phyloP scores from a whole-genome alignment of 92 coral and sea anemone genomes.

The Palythoa grandis region DNA sequence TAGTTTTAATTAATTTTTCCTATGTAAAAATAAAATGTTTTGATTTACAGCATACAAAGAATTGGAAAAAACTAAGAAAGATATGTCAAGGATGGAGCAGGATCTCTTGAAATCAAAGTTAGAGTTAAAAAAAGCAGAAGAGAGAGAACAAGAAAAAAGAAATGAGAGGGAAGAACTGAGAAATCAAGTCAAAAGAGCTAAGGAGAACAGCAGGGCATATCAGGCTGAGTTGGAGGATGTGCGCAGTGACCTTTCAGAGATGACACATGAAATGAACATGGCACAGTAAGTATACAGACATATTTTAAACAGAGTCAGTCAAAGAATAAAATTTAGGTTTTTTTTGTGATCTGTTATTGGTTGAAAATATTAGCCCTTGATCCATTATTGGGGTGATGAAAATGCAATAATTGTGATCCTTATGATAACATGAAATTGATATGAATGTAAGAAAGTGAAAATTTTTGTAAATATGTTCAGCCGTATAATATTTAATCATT shows the following conservation, averaged over 20 bases:
- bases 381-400: no score
- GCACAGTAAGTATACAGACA: constrained; percentile 71
- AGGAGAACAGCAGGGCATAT: constrained; percentile 64
- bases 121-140: constrained; percentile 77
- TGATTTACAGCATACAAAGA: constrained; percentile 44
- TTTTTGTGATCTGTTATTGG: no score
- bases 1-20: neutral
- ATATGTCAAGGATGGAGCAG: constrained; percentile 60
- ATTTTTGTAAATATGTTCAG: no score
- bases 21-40: neutral
- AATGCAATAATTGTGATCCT: no score
- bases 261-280: constrained; percentile 72
- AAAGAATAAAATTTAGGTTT: neutral
- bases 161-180: constrained; percentile 63
- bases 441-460: no score
- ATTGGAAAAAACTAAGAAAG: constrained; percentile 63
- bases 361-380: no score
- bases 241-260: constrained; percentile 81
- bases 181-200: constrained; percentile 68
- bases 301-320: neutral
- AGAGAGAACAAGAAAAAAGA: constrained; percentile 65
- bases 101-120: constrained; percentile 71
- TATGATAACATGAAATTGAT: no score
- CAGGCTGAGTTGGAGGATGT: constrained; percentile 80
- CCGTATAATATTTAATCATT: no score